Evolutionary conservation across 2,113 vertebrate species (phyloP).

Genomic region (Gymnogyps californianus): DNA sequence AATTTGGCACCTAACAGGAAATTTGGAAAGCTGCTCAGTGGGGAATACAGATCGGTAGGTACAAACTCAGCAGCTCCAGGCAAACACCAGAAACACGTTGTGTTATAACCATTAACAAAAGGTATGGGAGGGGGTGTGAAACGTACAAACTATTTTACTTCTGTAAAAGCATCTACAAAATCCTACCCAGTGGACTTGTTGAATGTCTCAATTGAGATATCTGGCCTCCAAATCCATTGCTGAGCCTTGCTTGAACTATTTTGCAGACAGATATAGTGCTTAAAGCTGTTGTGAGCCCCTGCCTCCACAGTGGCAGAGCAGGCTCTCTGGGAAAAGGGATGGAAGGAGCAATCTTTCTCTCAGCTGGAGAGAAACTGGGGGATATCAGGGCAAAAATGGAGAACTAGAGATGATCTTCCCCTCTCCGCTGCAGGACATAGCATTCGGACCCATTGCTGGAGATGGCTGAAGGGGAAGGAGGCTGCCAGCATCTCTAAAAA

Average conservation of each 20-base stretch:
- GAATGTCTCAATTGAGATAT: background rate
- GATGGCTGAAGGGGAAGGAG: background rate
- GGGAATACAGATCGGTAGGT: background rate
- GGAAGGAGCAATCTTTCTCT: background rate
- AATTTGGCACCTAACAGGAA: background rate
- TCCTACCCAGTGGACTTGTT: background rate
- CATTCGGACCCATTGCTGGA: background rate
- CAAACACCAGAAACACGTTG: background rate
- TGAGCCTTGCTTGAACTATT: background rate
- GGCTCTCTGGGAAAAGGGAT: background rate
- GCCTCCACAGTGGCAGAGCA: fast-evolving
- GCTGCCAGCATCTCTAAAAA: background rate
- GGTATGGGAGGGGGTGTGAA: background rate
- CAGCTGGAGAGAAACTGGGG: background rate
- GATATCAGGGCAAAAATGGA: background rate
- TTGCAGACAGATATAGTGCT: background rate
- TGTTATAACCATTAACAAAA: background rate
- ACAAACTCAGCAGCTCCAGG: background rate
- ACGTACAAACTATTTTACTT: background rate
- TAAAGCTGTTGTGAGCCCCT: background rate
- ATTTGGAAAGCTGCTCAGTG: background rate
- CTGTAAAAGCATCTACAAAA: background rate
- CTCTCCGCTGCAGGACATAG: fast-evolving
- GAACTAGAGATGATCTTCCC: background rate
- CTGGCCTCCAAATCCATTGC: background rate